Base-by-base conservation (phyloP, 1,140 invertebrate genomes). In the Rhopalosiphum maidis region DNA sequence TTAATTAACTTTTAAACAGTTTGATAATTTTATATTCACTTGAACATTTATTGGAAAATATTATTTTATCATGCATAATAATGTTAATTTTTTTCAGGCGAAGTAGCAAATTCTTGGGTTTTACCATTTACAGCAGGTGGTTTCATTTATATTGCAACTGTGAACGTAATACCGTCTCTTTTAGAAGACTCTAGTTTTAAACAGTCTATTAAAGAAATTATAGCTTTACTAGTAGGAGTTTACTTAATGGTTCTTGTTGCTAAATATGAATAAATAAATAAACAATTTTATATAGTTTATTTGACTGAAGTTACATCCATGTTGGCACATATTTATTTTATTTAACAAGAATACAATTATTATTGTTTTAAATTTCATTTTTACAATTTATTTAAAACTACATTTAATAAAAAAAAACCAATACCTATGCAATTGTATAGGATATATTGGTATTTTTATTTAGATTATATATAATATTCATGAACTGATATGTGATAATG, bases 131-230 rank as follows among this genome's bases (percentile, higher is more conserved):
- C 99, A 77, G 99, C 99, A 93, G 99, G 99, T 93, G 99, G 99
- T 37, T 99, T 99, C 95, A 99, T 99, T 95, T 99, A 99, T 95
- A 99, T 99, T 94, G 99, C 99, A 30, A 98, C 98, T 48, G 99
- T 99, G 1, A 99, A 98, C 91, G 98, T 99, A 5, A 99, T 99
- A 95, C 99, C 99, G 89, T 98, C 99, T 95, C 96, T 99, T 46
- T 96, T 99, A 93, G 96, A 97, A 95, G 97, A 98, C 94, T 97
- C 97, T 37, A 98, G 97, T 95, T 96, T 98, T 94, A 96, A 96
- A 95, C 98, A 99, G 95, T 98, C 97, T 90, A 95, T 99, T 3
- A 97, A 97, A 95, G 98, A 99, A 96, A 97, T 99, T 90, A 94
- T 97, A 92, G 98, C 98, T 41, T 95, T 99, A 85, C 95, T 99